phyloP scores from a whole-genome alignment of 2,888 invertebrate genomes.

The Dicyrtomina minuta region DNA sequence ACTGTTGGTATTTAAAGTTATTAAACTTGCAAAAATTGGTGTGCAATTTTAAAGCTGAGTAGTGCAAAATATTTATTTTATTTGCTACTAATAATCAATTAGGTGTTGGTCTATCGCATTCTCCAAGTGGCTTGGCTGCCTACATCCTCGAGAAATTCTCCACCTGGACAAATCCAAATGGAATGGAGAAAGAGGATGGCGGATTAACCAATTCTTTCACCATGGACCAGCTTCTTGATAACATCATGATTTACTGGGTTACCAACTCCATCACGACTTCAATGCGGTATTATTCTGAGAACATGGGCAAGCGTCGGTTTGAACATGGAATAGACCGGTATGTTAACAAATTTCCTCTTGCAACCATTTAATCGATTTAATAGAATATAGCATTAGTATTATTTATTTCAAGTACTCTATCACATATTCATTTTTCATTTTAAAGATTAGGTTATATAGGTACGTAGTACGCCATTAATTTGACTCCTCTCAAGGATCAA shows the following conservation, averaged over 20 bases:
- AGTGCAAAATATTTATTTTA: too few species aligned
- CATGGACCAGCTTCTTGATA: too few species aligned
- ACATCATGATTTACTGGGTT: constrained; percentile 63
- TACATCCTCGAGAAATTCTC: constrained; percentile 64
- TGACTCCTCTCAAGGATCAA: too few species aligned
- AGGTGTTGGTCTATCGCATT: constrained; percentile 51
- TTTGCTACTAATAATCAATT: neutral
- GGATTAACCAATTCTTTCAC: constrained; percentile 66
- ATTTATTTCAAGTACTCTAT: too few species aligned
- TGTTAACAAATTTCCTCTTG: too few species aligned
- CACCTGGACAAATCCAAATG: too few species aligned
- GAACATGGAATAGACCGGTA: neutral
- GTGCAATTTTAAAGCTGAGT: neutral
- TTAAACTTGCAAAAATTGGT: neutral
- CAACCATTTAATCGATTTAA: too few species aligned
- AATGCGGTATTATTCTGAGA: constrained; percentile 59
- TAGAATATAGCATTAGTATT: too few species aligned
- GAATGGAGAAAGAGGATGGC: constrained; percentile 62
- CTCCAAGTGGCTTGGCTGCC: constrained; percentile 62
- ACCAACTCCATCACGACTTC: constrained; percentile 59
- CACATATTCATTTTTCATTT: too few species aligned
- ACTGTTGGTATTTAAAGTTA: too few species aligned
- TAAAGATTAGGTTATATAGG: too few species aligned
- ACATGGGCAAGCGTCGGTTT: constrained; percentile 4
- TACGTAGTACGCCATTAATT: too few species aligned